These are phyloP conservation scores for Pongo abelii DNA, from an alignment of 2,113 vertebrate species.

Conservation along the genomic window DNA sequence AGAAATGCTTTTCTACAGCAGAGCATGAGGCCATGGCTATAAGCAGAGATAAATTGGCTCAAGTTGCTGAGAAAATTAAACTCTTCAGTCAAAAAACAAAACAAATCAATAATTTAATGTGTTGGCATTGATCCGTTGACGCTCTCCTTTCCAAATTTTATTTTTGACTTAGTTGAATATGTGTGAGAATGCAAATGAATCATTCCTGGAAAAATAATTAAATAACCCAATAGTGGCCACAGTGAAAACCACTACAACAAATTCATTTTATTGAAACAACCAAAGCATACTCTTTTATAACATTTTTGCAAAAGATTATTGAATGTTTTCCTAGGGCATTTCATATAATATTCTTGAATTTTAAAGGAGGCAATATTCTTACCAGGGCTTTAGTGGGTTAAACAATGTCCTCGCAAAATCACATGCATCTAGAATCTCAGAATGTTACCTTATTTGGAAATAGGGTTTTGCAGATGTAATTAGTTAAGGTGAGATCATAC, in stretches of 20 bases:
- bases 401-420: neutral
- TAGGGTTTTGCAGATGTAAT: neutral
- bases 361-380: neutral
- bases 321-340: neutral
- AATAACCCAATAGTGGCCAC: neutral
- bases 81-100: slow-evolving; percentile 53
- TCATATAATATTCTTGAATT: neutral
- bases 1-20: slow-evolving; percentile 59
- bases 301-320: neutral
- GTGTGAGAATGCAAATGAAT: neutral
- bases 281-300: neutral
- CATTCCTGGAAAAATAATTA: neutral
- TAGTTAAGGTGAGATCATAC: neutral
- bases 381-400: accelerated
- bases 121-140: slow-evolving; percentile 16
- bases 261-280: neutral
- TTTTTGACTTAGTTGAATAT: neutral
- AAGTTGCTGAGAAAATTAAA: slow-evolving; percentile 59
- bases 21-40: neutral
- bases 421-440: neutral
- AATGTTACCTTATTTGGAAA: neutral
- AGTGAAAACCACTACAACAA: neutral
- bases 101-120: slow-evolving; percentile 52
- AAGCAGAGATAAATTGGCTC: slow-evolving; percentile 59
- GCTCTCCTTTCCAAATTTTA: slow-evolving; percentile 1